Percentiles rank a stretch among this genome's conserved stretches.
These are phyloP conservation scores for Metallyticus violacea DNA, from an alignment of 2,888 invertebrate genomes.

Conservation along the genomic window DNA sequence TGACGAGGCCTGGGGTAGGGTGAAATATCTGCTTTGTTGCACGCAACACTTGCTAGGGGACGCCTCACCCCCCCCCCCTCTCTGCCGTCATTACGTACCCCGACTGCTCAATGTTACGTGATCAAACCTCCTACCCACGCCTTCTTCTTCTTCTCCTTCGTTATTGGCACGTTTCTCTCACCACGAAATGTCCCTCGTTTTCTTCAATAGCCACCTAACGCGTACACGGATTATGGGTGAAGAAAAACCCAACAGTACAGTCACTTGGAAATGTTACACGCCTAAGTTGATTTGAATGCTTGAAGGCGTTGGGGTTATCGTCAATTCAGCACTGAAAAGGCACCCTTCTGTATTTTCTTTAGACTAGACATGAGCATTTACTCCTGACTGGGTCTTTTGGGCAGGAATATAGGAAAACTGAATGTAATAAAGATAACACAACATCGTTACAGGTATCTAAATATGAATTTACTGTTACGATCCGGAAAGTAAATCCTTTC, in stretches of 20 bases:
- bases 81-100: not conserved
- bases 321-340: not conserved
- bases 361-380: too few species aligned
- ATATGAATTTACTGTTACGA: too few species aligned
- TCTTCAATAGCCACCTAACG: not conserved
- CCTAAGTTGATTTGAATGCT: not conserved
- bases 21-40: constrained; percentile 15
- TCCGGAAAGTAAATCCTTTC: too few species aligned
- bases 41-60: constrained; percentile 3
- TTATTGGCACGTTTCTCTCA: not conserved
- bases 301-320: not conserved
- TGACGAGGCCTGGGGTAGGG: too few species aligned
- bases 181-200: not conserved
- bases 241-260: not conserved
- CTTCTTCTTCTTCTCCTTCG: not conserved
- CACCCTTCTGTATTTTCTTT: not conserved
- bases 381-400: too few species aligned
- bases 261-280: not conserved
- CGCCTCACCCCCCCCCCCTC: not conserved
- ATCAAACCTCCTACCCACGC: not conserved
- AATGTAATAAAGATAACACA: too few species aligned
- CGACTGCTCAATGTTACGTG: not conserved
- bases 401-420: too few species aligned
- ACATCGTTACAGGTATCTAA: too few species aligned
- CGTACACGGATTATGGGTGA: not conserved